Conservation (phyloP, 2,888 invertebrate genomes). For the Dicroscelio sp. region DNA sequence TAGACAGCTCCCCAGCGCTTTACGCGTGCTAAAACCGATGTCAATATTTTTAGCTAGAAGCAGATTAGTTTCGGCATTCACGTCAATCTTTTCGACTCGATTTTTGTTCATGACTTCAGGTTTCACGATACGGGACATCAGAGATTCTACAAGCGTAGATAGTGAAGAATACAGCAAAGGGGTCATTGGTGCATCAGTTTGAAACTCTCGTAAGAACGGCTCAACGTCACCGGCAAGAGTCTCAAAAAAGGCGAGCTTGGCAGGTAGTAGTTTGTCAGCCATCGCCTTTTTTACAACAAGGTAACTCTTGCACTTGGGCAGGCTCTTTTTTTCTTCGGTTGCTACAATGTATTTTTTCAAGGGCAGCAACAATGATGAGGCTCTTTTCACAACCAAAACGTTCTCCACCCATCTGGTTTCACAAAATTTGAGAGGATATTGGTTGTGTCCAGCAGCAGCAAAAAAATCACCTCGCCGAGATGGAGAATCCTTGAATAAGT, state of each 20-base stretch:
- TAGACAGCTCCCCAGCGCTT: background rate
- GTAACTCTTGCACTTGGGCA: slow-evolving; percentile 62
- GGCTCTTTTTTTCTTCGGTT: slow-evolving; percentile 60
- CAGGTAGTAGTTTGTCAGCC: slow-evolving; percentile 56
- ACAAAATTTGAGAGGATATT: slow-evolving; percentile 48
- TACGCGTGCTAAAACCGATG: background rate
- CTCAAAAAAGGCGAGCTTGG: slow-evolving; percentile 77
- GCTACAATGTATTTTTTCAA: slow-evolving; percentile 77
- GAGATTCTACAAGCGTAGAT: background rate
- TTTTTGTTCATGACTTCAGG: slow-evolving; percentile 33
- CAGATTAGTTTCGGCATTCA: slow-evolving; percentile 11
- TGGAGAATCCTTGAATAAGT: slow-evolving; percentile 26
- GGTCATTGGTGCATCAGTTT: slow-evolving; percentile 71
- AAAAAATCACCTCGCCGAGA: slow-evolving; percentile 22
- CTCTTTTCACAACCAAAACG: background rate
- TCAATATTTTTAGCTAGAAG: background rate
- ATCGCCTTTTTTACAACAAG: slow-evolving; percentile 32
- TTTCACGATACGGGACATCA: slow-evolving; percentile 65
- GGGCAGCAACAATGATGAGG: background rate
- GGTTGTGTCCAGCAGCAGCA: background rate
- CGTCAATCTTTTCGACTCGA: background rate
- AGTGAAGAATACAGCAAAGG: slow-evolving; percentile 71
- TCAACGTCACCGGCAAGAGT: slow-evolving; percentile 68
- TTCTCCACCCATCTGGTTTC: slow-evolving; percentile 49
- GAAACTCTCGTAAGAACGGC: slow-evolving; percentile 77